phyloP scores from a whole-genome alignment of 2,797 vertebrate genomes.

The Fringilla coelebs region DNA sequence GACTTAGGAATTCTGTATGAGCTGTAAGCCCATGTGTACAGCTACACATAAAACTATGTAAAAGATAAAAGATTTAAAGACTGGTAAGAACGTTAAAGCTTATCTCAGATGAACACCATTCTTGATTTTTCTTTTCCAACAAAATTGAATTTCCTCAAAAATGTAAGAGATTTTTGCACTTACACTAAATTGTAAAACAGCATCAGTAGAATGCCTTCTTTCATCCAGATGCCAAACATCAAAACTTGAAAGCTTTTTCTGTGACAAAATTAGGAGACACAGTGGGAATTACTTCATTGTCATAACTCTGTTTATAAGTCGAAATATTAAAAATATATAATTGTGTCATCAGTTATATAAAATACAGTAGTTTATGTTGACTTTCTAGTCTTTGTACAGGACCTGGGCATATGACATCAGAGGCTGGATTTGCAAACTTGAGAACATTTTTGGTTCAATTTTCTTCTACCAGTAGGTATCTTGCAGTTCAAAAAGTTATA shows the following conservation, averaged over 20 bases:
- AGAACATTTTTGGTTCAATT: not conserved
- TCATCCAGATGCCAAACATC: not conserved
- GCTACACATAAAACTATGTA: not conserved
- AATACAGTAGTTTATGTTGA: not conserved
- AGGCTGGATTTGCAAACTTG: not conserved
- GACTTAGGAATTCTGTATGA: not conserved
- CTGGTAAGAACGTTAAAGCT: not conserved
- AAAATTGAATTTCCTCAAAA: not conserved
- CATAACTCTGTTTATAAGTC: not conserved
- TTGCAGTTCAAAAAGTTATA: not conserved
- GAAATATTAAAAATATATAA: not conserved
- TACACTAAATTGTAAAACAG: not conserved
- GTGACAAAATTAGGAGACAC: not conserved
- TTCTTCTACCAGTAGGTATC: not conserved
- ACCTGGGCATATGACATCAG: not conserved
- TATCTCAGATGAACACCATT: not conserved
- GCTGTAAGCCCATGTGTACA: not conserved
- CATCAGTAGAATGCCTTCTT: not conserved
- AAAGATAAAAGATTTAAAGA: not conserved
- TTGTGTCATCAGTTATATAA: not conserved
- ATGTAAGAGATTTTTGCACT: not conserved
- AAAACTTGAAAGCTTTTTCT: not conserved
- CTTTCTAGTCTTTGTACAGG: not conserved
- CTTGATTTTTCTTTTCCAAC: not conserved
- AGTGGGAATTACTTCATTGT: not conserved